These are phyloP conservation scores for Brevimyrus niger DNA, from an alignment of 2,113 vertebrate genomes.

Conservation along the genomic window DNA sequence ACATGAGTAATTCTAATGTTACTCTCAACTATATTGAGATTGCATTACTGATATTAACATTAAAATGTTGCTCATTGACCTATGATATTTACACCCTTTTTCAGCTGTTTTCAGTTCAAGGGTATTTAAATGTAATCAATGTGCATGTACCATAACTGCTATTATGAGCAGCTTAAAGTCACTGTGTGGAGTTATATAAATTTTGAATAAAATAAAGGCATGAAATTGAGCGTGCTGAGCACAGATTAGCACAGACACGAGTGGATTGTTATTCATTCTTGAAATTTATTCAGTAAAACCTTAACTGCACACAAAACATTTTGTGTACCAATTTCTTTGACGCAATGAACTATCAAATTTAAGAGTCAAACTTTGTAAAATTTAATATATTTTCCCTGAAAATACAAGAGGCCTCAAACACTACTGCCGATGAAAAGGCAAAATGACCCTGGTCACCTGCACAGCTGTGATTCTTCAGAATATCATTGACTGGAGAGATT, in stretches of 20 bases:
- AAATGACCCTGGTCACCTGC: background rate
- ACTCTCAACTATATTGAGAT: background rate
- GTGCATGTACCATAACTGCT: background rate
- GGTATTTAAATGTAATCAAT: background rate
- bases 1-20: background rate
- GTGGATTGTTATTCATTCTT: background rate
- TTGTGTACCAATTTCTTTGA: background rate
- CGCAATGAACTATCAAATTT: background rate
- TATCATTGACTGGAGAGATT: slow-evolving; percentile 26
- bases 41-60: background rate
- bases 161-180: background rate
- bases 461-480: slow-evolving; percentile 3
- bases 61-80: background rate
- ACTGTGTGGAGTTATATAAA: background rate
- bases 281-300: background rate
- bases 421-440: background rate
- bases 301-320: background rate
- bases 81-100: background rate
- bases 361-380: background rate
- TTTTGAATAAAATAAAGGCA: background rate
- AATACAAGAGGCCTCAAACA: background rate
- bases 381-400: background rate
- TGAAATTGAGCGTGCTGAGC: background rate
- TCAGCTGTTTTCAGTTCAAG: background rate
- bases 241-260: background rate